Base-by-base conservation (phyloP, 1,140 invertebrate genomes). In the Lineus longissimus region DNA sequence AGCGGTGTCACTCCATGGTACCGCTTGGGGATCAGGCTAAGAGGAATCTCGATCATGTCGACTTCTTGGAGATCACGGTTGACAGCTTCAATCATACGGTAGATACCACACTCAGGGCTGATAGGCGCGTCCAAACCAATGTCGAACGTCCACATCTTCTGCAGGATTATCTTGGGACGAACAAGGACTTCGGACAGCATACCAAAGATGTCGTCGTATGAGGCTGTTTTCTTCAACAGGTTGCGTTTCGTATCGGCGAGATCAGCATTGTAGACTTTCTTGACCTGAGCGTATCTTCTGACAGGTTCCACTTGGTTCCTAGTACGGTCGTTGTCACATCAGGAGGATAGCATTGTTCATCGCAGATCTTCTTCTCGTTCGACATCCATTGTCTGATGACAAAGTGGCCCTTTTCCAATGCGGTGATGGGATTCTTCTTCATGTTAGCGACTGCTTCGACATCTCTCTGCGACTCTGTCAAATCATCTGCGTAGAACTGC, bases 401-500 rank as follows among this genome's bases (percentile, higher is more conserved):
- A n/a, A 51, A 7, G 47, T 51, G 6, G 25, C 47, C 47, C n/a
- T n/a, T 51, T 4, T n/a, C 47, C 4, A 51, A n/a, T 6, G 33
- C 15, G 4, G 6, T 15, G 6, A 15, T 36, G 33, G 15, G 33
- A 6, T 4, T 36, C 33, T 7, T 36, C n/a, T 51, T 51, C 19
- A 51, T 27, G 9, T n/a, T 4, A 7, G 25, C 6, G 19, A 51
- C 47, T 6, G n/a, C n/a, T 4, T 51, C 47, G n/a, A 51, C 19
- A 6, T 6, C 6, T 7, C 47, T 4, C n/a, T 51, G 47, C 4
- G 47, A 51, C 4, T 51, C 47, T 4, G 4, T 51, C 4, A 51
- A n/a, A 51, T 51, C 47, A 27, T 51, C 47, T 9, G n/a, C n/a
- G n/a, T 51, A 51, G 25, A 51, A 51, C n/a, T 51, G 47, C n/a